A percentile compares a stretch with the other conserved stretches of the same genome.
Evolutionary conservation across 2,888 invertebrate genomes (phyloP).

Genomic region (Eurytoma adleriae): DNA sequence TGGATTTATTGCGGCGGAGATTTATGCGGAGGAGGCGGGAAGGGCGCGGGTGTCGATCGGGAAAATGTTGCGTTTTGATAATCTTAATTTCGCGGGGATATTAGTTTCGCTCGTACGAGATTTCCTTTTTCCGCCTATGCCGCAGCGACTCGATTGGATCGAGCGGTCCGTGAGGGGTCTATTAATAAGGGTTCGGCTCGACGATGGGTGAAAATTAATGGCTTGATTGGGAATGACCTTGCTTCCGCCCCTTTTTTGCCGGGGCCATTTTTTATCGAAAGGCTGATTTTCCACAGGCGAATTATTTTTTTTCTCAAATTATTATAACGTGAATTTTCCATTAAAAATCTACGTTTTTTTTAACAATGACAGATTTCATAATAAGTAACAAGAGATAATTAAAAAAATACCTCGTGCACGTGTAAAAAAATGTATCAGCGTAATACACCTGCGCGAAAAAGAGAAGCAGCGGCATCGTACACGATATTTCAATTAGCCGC

Average conservation of each 20-base stretch:
- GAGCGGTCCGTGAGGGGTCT: neutral
- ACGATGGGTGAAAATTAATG: neutral
- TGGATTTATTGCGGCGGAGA: slow-evolving; percentile 53
- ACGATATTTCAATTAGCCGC: slow-evolving; percentile 20
- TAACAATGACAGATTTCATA: neutral
- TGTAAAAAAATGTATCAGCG: too few relatives aligned
- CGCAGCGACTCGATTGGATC: neutral
- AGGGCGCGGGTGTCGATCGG: slow-evolving; percentile 17
- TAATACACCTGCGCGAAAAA: neutral
- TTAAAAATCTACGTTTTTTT: slow-evolving; percentile 1
- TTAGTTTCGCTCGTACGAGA: slow-evolving; percentile 20
- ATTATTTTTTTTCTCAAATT: too few relatives aligned
- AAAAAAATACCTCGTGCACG: too few relatives aligned
- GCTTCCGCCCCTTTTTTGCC: too few relatives aligned
- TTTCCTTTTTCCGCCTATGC: neutral
- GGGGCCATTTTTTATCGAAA: too few relatives aligned
- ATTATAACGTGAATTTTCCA: neutral
- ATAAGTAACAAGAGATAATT: too few relatives aligned
- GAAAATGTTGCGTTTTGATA: slow-evolving; percentile 33
- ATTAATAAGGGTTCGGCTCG: slow-evolving; percentile 19
- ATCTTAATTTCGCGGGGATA: slow-evolving; percentile 27
- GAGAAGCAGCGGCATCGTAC: neutral
- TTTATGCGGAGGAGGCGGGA: slow-evolving; percentile 34
- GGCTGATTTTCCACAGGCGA: too few relatives aligned
- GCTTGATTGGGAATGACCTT: neutral